phyloP scores from a whole-genome alignment of 2,797 vertebrate genomes.

The Kryptolebias ocellatus region DNA sequence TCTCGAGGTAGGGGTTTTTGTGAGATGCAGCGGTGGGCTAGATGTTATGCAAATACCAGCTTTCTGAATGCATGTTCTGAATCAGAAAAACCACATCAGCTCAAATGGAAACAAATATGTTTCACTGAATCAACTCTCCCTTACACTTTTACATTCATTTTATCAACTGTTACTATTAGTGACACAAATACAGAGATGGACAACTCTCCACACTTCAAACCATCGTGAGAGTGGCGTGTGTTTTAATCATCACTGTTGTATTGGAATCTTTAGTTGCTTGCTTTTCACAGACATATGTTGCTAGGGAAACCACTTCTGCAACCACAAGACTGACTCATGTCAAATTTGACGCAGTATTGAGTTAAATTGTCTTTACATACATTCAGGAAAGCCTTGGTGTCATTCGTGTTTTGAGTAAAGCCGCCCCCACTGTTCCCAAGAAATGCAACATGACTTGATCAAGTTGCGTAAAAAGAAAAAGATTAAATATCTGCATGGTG shows the following conservation, averaged over 20 bases:
- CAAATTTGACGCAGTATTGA: not conserved
- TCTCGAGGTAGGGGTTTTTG: too few species aligned
- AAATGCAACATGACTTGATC: not conserved
- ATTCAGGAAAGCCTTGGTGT: not conserved
- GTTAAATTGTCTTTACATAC: conserved; percentile 1
- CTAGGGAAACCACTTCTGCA: not conserved
- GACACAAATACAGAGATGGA: not conserved
- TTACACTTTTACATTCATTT: not conserved
- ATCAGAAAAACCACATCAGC: not conserved
- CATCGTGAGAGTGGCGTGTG: not conserved
- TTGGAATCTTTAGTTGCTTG: not conserved
- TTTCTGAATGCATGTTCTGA: not conserved
- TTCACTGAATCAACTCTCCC: not conserved
- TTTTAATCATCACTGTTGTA: conserved; percentile 5
- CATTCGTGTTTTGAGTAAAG: conserved; percentile 1
- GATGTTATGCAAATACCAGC: not conserved
- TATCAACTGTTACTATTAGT: not conserved
- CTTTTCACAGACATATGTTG: not conserved
- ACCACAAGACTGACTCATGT: conserved; percentile 25
- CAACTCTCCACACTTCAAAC: not conserved
- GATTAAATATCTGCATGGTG: not conserved
- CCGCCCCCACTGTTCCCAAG: conserved; percentile 38
- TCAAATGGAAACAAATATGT: not conserved
- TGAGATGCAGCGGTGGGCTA: too few species aligned
- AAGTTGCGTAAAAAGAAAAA: not conserved